phyloP scores from a whole-genome alignment of 2,888 invertebrate genomes.

The Eupithecia subfuscata region DNA sequence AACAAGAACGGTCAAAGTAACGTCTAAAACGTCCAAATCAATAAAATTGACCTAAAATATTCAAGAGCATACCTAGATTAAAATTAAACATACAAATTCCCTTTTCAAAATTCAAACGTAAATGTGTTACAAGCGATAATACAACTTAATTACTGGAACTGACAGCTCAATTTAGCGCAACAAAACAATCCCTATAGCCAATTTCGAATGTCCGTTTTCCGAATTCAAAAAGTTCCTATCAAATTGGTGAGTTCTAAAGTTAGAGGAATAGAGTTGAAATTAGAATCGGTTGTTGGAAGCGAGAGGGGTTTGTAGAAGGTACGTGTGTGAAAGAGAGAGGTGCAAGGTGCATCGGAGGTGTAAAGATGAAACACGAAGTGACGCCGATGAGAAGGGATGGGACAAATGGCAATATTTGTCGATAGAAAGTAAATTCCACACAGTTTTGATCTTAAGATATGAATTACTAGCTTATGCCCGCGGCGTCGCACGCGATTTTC shows the following conservation, averaged over 20 bases:
- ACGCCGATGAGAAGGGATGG: constrained; percentile 69
- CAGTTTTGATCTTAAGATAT: not conserved
- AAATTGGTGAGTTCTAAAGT: not conserved
- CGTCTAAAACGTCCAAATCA: not conserved
- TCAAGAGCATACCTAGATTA: constrained; percentile 2
- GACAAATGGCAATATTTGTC: constrained; percentile 39
- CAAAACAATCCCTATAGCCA: constrained; percentile 8
- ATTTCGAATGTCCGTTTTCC: constrained; percentile 9
- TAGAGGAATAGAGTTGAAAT: constrained; percentile 2
- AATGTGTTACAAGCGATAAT: constrained; percentile 11
- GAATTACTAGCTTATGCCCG: no score
- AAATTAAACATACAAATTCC: constrained; percentile 5
- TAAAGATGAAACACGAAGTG: constrained; percentile 83
- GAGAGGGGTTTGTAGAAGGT: constrained; percentile 11
- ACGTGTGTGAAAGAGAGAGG: constrained; percentile 53
- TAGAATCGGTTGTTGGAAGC: not conserved
- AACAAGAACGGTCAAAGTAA: not conserved
- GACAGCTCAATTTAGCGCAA: constrained; percentile 17
- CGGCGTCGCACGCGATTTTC: no score
- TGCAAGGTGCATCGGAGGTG: constrained; percentile 76
- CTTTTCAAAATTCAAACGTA: not conserved
- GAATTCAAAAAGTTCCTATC: constrained; percentile 14
- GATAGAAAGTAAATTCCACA: constrained; percentile 26
- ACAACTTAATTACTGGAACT: constrained; percentile 9
- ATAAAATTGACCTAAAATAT: not conserved